These are phyloP conservation scores for Psilopsiagon aurifrons DNA, from an alignment of 2,113 vertebrate species.

Conservation along the genomic window DNA sequence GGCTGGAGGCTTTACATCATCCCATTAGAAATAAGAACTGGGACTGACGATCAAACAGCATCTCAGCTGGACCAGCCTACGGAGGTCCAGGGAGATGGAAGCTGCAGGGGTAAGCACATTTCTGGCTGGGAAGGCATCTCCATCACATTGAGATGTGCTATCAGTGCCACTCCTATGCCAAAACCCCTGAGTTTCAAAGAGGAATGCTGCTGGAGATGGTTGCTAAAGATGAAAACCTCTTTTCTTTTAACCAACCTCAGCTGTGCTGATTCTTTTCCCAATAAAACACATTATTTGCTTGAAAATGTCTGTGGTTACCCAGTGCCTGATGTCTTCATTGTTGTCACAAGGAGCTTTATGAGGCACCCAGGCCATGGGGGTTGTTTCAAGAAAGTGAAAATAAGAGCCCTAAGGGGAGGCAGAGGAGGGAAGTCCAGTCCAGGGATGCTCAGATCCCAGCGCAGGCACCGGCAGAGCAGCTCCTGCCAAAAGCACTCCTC, in stretches of 20 bases:
- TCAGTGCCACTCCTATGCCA: rapidly evolving
- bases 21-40: background rate
- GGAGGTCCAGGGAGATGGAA: background rate
- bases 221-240: background rate
- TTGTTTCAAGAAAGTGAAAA: background rate
- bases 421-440: background rate
- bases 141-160: background rate
- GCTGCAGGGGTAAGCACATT: background rate
- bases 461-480: rapidly evolving
- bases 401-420: background rate
- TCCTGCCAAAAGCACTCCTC: background rate
- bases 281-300: background rate
- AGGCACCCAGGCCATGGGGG: background rate
- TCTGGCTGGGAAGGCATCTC: background rate
- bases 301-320: background rate
- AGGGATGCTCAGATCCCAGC: background rate
- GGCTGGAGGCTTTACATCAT: background rate
- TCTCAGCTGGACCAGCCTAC: background rate
- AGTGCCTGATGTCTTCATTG: rapidly evolving
- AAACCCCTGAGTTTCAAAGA: background rate
- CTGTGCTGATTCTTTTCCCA: background rate
- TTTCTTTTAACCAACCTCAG: background rate
- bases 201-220: background rate
- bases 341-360: background rate
- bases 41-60: background rate